These are phyloP conservation scores for Altica lythri DNA, from an alignment of 2,888 invertebrate genomes.

Conservation along the genomic window DNA sequence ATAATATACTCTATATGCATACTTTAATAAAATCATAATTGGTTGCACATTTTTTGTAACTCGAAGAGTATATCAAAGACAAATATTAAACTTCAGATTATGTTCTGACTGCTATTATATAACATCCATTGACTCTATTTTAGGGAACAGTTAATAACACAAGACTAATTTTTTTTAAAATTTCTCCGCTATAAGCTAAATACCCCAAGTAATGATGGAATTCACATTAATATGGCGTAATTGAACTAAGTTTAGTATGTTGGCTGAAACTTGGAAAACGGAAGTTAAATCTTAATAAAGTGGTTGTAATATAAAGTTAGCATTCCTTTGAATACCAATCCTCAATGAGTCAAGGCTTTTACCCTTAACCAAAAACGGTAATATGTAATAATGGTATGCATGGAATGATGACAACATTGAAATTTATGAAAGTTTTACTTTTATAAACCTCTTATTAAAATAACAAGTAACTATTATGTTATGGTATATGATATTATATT, in stretches of 20 bases:
- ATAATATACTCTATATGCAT: no score
- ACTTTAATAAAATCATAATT: no score
- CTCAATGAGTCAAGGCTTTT: conserved; percentile 4
- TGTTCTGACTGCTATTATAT: no score
- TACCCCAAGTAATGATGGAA: conserved; percentile 36
- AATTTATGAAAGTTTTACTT: no score
- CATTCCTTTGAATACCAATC: conserved; percentile 37
- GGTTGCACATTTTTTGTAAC: no score
- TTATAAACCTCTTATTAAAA: no score
- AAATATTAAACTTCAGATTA: no score
- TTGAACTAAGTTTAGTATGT: conserved; percentile 34
- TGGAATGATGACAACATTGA: not conserved
- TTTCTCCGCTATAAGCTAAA: conserved; percentile 27
- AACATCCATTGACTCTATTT: no score
- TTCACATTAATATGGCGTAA: conserved; percentile 36
- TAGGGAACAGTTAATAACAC: no score
- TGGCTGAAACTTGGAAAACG: conserved; percentile 31
- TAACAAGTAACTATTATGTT: no score
- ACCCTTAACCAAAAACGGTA: conserved; percentile 4
- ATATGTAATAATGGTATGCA: not conserved
- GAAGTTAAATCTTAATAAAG: conserved; percentile 38
- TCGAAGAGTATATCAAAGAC: no score
- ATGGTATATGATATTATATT: no score
- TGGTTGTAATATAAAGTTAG: conserved; percentile 36
- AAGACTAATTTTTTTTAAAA: conserved; percentile 29